A percentile compares a stretch with the other conserved stretches of the same genome.
Conservation (phyloP, 2,113 vertebrate genomes). For the Psittacus erithacus region DNA sequence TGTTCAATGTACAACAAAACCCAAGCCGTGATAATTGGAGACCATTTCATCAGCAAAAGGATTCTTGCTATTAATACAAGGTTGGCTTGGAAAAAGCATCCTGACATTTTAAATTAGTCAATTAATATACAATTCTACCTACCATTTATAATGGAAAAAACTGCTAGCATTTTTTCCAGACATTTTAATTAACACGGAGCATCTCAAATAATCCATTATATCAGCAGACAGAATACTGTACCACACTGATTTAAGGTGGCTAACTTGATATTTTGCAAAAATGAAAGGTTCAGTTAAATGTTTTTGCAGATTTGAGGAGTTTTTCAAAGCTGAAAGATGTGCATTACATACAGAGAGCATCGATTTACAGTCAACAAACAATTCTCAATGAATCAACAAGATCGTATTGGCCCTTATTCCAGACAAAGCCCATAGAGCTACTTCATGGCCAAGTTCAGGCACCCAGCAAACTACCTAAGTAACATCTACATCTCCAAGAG, state of each 20-base stretch:
- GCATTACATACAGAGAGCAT: not conserved
- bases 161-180: conserved; percentile 58
- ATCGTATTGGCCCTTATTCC: not conserved
- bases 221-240: not conserved
- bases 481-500: not conserved
- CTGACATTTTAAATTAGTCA: conserved; percentile 80
- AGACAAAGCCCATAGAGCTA: not conserved
- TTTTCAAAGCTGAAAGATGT: not conserved
- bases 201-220: conserved; percentile 23
- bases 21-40: conserved; percentile 86
- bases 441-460: not conserved
- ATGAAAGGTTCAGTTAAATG: not conserved
- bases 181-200: conserved; percentile 70
- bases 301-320: not conserved
- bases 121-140: conserved; percentile 74
- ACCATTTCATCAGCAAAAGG: conserved; percentile 75
- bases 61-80: conserved; percentile 88
- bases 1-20: conserved; percentile 83
- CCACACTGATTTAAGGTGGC: not conserved
- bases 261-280: not conserved
- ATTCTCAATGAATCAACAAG: not conserved
- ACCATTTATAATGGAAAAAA: conserved; percentile 62
- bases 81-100: conserved; percentile 89
- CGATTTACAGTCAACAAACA: not conserved
- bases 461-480: not conserved